phyloP scores from a whole-genome alignment of 2,888 invertebrate species.

The Taenaris catops region DNA sequence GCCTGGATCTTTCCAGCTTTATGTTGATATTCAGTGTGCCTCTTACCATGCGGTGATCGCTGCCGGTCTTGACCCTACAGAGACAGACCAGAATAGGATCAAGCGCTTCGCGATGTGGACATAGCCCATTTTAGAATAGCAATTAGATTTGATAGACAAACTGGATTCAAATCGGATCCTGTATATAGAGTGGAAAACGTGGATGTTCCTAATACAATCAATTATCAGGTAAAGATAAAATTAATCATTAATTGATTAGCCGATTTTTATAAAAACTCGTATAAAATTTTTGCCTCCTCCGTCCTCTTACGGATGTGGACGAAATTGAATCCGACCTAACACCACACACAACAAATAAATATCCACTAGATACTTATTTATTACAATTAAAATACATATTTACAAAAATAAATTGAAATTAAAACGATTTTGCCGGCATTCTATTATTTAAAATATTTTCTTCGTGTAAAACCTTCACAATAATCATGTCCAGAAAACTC shows the following conservation, averaged over 20 bases:
- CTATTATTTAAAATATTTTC: neutral
- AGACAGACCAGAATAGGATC: too few relatives aligned
- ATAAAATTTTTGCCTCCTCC: constrained; percentile 19
- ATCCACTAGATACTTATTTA: constrained; percentile 15
- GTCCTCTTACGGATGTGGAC: constrained; percentile 15
- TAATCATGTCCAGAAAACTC: too few relatives aligned
- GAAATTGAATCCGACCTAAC: constrained; percentile 20
- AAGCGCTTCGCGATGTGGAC: too few relatives aligned
- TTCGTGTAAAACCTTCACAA: constrained; percentile 1
- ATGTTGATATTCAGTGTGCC: too few relatives aligned
- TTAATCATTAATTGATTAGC: constrained; percentile 13
- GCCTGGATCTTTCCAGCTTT: too few relatives aligned
- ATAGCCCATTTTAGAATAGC: too few relatives aligned
- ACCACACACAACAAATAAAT: constrained; percentile 18
- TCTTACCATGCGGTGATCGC: too few relatives aligned
- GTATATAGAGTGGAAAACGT: neutral
- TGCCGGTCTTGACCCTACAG: too few relatives aligned
- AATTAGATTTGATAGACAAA: too few relatives aligned
- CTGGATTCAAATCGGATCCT: neutral
- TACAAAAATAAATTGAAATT: constrained; percentile 41
- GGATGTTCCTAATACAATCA: neutral
- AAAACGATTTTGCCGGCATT: constrained; percentile 7
- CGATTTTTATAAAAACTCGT: constrained; percentile 21
- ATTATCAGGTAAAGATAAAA: constrained; percentile 4
- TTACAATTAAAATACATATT: constrained; percentile 41